Base-by-base conservation (phyloP, 2,888 invertebrate genomes). In the Drosophila nr. fundita region DNA sequence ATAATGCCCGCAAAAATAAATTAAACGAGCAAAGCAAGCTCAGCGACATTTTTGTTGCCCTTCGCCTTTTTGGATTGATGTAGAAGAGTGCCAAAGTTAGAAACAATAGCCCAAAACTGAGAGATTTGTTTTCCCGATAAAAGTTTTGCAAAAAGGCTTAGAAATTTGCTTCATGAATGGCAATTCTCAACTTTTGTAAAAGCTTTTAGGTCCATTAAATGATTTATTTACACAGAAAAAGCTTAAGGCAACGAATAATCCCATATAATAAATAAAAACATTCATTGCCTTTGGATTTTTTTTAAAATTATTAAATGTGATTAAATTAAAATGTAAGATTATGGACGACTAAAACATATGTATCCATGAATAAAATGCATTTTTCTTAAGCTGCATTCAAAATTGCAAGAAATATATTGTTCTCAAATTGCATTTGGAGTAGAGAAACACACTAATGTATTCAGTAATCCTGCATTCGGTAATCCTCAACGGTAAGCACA, bases 41-140 rank as follows among this genome's bases (percentile, higher is more conserved):
- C n/a, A 13, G 32, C 40, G 55, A 1, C 18, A 59, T 53, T 60
- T 58, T 59, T 27, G 21, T 13, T 48, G 30, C 42, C 48, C 38
- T 61, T 54, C 24, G 42, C 24, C 61, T 42, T 40, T 60, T 30
- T 62, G 52, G 54, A 70, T 76, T 68, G 76, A 70, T 73, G 76
- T 67, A 57, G 53, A 62, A 65, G 64, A 78, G 61, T 70, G 54
- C 72, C 76, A 78, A 80, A 73, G 61, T 76, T 76, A 40, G 63
- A 32, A 38, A 67, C 67, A 83, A 79, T 73, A 52, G 50, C 72
- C 42, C n/a, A 50, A 27, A 53, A 38, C 53, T 42, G 52, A 24
- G 4, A 61, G 59, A 68, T 57, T 75, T 65, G 29, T 15, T n/a
- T 10, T 29, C n/a, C 34, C 29, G 42, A 60, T 61, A 53, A 40